A percentile compares a stretch with the other conserved stretches of the same genome.
Evolutionary conservation across 2,113 vertebrate species (phyloP).

Genomic region (Ageneiosus marmoratus): DNA sequence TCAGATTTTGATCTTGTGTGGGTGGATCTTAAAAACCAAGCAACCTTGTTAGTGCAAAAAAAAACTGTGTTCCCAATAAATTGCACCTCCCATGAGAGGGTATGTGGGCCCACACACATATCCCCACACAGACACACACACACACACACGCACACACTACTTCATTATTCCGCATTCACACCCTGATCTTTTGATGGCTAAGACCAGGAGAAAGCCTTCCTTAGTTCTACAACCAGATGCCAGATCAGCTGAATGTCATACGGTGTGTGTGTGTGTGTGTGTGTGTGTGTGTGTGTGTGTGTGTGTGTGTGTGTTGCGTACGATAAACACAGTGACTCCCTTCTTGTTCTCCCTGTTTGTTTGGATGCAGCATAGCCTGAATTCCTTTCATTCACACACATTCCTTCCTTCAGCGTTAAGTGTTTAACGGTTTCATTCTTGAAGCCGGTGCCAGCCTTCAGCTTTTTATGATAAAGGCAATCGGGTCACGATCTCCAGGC

Average conservation of each 20-base stretch:
- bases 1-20: background rate
- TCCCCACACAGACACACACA: background rate
- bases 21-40: background rate
- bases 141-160: constrained; percentile 15
- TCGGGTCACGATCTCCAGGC: background rate
- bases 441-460: background rate
- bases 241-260: constrained; percentile 67
- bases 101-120: background rate
- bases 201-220: constrained; percentile 58
- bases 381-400: constrained; percentile 35
- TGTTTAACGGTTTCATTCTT: constrained; percentile 37
- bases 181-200: constrained; percentile 6
- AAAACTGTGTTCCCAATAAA: background rate
- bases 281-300: constrained; percentile 29
- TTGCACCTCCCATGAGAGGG: background rate
- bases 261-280: constrained; percentile 37
- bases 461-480: too few species aligned
- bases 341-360: constrained; percentile 41
- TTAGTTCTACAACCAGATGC: constrained; percentile 49
- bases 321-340: background rate
- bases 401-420: constrained; percentile 20
- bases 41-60: background rate
- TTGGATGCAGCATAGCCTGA: constrained; percentile 29
- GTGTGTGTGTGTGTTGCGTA: background rate
- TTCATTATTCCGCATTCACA: constrained; percentile 22